Base-by-base conservation (phyloP, 2,113 vertebrate genomes). In the Coregonus clupeaformis region DNA sequence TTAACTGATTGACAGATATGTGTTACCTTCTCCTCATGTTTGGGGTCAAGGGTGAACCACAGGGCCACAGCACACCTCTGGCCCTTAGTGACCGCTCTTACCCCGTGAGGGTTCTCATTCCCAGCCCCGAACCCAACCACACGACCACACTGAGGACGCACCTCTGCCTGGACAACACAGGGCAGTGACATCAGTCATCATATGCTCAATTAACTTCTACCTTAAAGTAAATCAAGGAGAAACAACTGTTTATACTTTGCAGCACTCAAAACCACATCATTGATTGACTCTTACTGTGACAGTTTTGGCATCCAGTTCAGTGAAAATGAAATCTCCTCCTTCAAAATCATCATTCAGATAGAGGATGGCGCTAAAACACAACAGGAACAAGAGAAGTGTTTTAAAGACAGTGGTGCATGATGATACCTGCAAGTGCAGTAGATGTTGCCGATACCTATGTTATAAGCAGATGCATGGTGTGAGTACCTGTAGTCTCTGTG, bases 341-440 rank as follows among this genome's bases (percentile, higher is more conserved):
- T 99, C 96, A 22, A 99, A 99, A 89, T 99, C 96, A 0, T 93
- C 93, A 0, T 98, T 99, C 42, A 99, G 92, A 78, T 99, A 99
- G 49, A 99, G 94, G 80, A 99, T 97, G 79, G 96, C 97, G 12
- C 98, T 99, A 80, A 72, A 83, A 80, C 52, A 79, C 59, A 64
- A 52, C 16, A 25, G 72, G 52, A 25, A 63, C 9, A 27, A 16
- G 30, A n/a, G 6, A 5, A 75, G 49, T 27, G 27, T 24, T 3
- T 30, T 29, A 92, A 92, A 94, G 90, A 94, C 49, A 52, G 36
- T 42, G 36, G 36, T 42, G 9, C 36, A 42, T 42, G 36, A 42
- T 42, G 36, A 11, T 42, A 42, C 36, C 9, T 42, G 36, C 36
- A 42, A 11, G 36, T 42, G 36, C 9, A 42, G 49, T 18, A 82